phyloP scores from a whole-genome alignment of 2,797 vertebrate genomes.

The Micromesistius poutassou region DNA sequence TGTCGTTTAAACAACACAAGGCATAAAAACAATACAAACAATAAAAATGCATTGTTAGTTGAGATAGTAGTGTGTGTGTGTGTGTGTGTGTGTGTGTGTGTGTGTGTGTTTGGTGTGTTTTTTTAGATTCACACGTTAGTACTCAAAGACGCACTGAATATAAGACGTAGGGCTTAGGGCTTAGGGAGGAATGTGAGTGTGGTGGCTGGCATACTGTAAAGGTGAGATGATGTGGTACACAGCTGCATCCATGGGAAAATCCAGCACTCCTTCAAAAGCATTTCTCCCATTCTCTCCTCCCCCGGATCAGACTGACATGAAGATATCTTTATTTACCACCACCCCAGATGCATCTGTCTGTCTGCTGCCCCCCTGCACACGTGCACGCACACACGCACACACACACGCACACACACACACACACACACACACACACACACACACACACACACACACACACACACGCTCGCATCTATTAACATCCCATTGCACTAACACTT shows the following conservation, averaged over 20 bases:
- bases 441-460: no score
- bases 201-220: no score
- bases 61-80: not conserved
- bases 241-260: not conserved
- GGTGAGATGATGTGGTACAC: not conserved
- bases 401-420: not conserved
- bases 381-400: not conserved
- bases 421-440: no score
- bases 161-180: no score
- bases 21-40: not conserved
- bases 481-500: no score
- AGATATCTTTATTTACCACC: not conserved
- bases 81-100: no score
- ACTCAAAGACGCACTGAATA: no score
- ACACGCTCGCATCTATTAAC: no score
- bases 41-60: not conserved
- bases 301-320: constrained; percentile 1
- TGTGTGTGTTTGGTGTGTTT: no score
- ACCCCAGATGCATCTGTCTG: not conserved
- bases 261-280: not conserved
- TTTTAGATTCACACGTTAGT: no score
- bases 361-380: not conserved
- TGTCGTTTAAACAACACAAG: not conserved
- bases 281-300: not conserved
- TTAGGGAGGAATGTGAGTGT: no score